These are phyloP conservation scores for Fundulus diaphanus DNA, from an alignment of 2,797 vertebrate species.

Conservation along the genomic window DNA sequence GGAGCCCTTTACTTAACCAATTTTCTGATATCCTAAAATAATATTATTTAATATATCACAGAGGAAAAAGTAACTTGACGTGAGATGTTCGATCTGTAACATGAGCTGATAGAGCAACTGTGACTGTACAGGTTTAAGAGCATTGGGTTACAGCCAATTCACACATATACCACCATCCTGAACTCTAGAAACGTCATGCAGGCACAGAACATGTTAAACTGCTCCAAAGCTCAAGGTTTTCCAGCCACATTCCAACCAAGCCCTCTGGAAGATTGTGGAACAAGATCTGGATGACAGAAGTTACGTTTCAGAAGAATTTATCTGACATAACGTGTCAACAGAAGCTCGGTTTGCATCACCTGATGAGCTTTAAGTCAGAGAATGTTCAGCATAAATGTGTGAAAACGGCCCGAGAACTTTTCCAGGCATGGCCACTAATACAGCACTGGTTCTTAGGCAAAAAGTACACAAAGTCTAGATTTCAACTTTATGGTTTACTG, in stretches of 20 bases:
- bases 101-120: neutral
- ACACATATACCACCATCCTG: neutral
- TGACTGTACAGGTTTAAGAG: neutral
- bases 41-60: neutral
- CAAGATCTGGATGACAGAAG: neutral
- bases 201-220: neutral
- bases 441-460: neutral
- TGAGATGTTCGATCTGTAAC: neutral
- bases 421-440: neutral
- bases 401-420: neutral
- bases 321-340: too few species aligned
- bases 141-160: neutral
- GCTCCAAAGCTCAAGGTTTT: neutral
- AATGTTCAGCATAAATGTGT: neutral
- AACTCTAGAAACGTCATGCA: neutral
- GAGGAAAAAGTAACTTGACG: neutral
- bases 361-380: too few species aligned
- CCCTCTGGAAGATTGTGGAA: neutral
- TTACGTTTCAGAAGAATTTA: neutral
- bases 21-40: neutral
- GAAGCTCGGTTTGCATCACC: neutral
- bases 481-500: neutral
- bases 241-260: neutral
- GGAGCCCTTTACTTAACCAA: neutral
- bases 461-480: neutral